Percentiles rank a stretch among this genome's conserved stretches.
These are phyloP conservation scores for Cephalotes varians DNA, from an alignment of 2,888 invertebrate genomes.

Conservation along the genomic window DNA sequence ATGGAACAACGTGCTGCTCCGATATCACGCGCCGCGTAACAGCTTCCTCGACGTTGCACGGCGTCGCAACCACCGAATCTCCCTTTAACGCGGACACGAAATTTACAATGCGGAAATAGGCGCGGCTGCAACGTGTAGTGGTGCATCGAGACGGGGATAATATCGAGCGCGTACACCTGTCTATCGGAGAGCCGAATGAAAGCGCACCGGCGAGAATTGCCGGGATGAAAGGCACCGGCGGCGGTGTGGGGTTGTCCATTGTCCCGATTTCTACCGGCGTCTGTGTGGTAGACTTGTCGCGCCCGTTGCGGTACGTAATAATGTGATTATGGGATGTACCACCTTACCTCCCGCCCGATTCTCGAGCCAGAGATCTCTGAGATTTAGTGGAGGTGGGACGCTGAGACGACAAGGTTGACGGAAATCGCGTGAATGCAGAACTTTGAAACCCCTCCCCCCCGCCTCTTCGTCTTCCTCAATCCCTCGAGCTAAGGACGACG, in stretches of 20 bases:
- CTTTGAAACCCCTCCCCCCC: neutral
- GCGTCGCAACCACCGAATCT: neutral
- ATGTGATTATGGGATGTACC: conserved; percentile 68
- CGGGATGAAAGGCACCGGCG: conserved; percentile 39
- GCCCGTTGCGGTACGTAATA: conserved; percentile 54
- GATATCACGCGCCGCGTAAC: conserved; percentile 43
- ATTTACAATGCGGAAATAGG: conserved; percentile 49
- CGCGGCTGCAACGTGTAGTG: conserved; percentile 25
- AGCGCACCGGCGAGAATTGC: conserved; percentile 39
- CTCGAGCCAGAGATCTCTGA: conserved; percentile 2
- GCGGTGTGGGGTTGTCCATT: conserved; percentile 60
- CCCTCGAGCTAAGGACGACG: conserved; percentile 6
- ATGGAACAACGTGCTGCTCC: conserved; percentile 19
- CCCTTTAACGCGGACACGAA: conserved; percentile 19
- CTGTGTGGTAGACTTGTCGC: conserved; percentile 44
- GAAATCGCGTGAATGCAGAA: conserved; percentile 43
- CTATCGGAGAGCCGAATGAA: conserved; percentile 49
- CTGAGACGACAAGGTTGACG: conserved; percentile 29
- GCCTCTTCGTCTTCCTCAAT: neutral
- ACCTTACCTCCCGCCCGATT: conserved; percentile 38
- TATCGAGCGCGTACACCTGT: conserved; percentile 65
- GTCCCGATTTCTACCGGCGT: conserved; percentile 53
- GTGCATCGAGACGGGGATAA: conserved; percentile 56
- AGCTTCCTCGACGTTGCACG: conserved; percentile 28
- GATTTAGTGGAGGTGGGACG: conserved; percentile 4